phyloP scores from a whole-genome alignment of 1,140 invertebrate genomes.

The Scaptomyza pallida region DNA sequence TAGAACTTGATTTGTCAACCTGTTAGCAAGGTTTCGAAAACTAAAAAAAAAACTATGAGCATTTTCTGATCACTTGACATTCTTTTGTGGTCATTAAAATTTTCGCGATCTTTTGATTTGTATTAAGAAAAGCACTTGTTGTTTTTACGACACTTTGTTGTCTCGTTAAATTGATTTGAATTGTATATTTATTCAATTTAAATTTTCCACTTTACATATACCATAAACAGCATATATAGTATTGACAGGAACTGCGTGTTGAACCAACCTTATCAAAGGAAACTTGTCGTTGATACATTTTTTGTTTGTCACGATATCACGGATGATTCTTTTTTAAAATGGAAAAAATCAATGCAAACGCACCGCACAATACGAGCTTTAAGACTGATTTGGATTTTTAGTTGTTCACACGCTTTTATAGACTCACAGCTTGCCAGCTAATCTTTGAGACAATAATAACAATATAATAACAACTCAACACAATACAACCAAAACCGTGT shows the following conservation, averaged over 20 bases:
- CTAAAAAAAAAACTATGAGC: too few relatives aligned
- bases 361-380: constrained; percentile 52
- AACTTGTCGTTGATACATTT: constrained; percentile 77
- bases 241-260: constrained; percentile 11
- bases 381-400: constrained; percentile 63
- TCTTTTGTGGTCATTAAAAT: too few relatives aligned
- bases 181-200: background rate
- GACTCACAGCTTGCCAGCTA: constrained; percentile 51
- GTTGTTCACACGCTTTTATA: constrained; percentile 61
- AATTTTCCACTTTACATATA: background rate
- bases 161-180: background rate
- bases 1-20: constrained; percentile 17
- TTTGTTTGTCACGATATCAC: constrained; percentile 13
- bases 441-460: constrained; percentile 46
- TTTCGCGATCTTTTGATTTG: too few relatives aligned
- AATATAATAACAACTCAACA: constrained; percentile 49
- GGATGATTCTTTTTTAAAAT: constrained; percentile 8
- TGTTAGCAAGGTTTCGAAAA: constrained; percentile 4
- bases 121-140: too few relatives aligned
- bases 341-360: constrained; percentile 24
- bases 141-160: background rate
- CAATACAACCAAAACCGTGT: constrained; percentile 47
- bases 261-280: constrained; percentile 81
- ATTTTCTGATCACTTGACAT: background rate
- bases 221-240: too few relatives aligned